Evolutionary conservation across 2,113 vertebrate species (phyloP).

Genomic region (Ailurus styani): DNA sequence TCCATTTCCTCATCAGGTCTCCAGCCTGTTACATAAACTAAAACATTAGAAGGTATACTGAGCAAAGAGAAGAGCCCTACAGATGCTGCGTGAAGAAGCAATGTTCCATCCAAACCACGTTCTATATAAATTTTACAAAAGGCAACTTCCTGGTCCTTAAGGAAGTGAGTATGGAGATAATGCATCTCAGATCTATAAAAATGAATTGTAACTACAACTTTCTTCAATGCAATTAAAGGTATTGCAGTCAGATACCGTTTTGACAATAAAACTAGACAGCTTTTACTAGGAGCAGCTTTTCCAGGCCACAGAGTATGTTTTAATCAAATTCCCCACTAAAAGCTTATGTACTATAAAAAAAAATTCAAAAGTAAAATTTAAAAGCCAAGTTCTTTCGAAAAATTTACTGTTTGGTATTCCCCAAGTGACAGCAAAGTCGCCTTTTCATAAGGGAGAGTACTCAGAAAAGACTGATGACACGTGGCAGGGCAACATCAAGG

Average conservation of each 20-base stretch:
- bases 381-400: slow-evolving; percentile 62
- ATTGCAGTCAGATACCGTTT: not conserved
- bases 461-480: slow-evolving; percentile 80
- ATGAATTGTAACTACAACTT: not conserved
- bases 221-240: slow-evolving; percentile 32
- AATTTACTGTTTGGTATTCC: slow-evolving; percentile 72
- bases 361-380: slow-evolving; percentile 66
- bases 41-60: not conserved
- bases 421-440: slow-evolving; percentile 49
- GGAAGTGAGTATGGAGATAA: not conserved
- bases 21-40: not conserved
- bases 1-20: not conserved
- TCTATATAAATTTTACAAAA: not conserved
- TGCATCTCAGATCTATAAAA: not conserved
- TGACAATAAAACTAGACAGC: slow-evolving; percentile 29
- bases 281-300: slow-evolving; percentile 49
- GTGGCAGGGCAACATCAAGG: slow-evolving; percentile 76
- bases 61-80: not conserved
- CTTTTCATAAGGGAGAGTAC: slow-evolving; percentile 61
- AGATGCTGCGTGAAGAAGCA: not conserved
- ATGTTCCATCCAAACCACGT: not conserved
- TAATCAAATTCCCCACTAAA: slow-evolving; percentile 60
- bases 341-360: not conserved
- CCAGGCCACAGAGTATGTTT: slow-evolving; percentile 48
- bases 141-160: not conserved